Evolutionary conservation across 1,140 invertebrate species (phyloP).

Genomic region (Caenorhabditis tropicalis): DNA sequence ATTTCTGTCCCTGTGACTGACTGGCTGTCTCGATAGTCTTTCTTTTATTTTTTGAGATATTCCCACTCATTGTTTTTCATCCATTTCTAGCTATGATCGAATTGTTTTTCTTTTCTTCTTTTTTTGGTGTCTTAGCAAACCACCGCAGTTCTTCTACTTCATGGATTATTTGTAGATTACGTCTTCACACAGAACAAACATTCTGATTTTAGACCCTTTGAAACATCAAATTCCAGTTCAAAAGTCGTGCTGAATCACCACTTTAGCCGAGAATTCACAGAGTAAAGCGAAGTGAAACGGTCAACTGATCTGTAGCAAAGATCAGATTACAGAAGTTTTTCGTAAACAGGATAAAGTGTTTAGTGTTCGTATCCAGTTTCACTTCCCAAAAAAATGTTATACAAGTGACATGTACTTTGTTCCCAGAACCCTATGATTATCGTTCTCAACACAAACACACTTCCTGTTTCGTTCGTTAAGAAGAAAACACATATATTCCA

Average conservation of each 20-base stretch:
- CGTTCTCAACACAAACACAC: too few species aligned
- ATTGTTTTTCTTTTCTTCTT: neutral
- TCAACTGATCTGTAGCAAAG: too few species aligned
- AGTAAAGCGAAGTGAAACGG: neutral
- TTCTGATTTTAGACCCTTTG: neutral
- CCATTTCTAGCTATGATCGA: neutral
- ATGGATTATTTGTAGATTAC: neutral
- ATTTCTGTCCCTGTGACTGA: neutral
- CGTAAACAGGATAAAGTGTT: too few species aligned
- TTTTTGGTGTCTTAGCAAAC: too few species aligned
- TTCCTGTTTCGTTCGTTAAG: too few species aligned
- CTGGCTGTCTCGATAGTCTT: neutral
- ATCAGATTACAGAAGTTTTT: too few species aligned
- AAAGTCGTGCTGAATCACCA: neutral
- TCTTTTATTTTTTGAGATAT: neutral
- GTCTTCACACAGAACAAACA: neutral
- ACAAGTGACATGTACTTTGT: too few species aligned
- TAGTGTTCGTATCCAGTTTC: too few species aligned
- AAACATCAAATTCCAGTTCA: neutral
- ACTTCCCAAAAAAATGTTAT: too few species aligned
- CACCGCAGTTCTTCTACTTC: neutral
- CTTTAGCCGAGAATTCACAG: neutral
- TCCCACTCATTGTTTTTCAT: constrained; percentile 4
- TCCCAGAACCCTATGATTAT: too few species aligned
- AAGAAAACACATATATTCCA: too few species aligned